Conservation (phyloP, 1,140 invertebrate genomes). For the Drosophila ohnishii region DNA sequence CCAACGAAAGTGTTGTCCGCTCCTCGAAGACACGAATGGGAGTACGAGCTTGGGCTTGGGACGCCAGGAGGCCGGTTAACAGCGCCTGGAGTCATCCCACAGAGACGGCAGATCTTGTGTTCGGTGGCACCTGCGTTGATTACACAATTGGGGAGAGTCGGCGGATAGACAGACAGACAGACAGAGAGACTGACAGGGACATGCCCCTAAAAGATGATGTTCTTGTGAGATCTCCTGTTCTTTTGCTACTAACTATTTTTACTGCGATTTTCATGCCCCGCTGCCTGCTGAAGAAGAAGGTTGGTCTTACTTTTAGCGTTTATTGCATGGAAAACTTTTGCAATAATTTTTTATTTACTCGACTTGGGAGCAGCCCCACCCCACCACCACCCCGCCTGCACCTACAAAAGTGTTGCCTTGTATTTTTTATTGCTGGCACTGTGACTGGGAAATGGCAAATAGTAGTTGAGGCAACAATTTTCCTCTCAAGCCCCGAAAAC, state of each 20-base stretch:
- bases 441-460: slow-evolving; percentile 66
- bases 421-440: slow-evolving; percentile 69
- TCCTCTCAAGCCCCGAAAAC: slow-evolving; percentile 41
- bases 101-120: slow-evolving; percentile 2
- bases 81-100: slow-evolving; percentile 57
- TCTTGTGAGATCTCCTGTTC: slow-evolving; percentile 26
- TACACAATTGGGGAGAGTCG: slow-evolving; percentile 54
- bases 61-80: slow-evolving; percentile 55
- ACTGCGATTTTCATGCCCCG: slow-evolving; percentile 72
- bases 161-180: not conserved
- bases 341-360: slow-evolving; percentile 81
- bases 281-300: slow-evolving; percentile 56
- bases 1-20: slow-evolving; percentile 59
- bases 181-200: not conserved
- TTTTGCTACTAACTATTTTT: slow-evolving; percentile 66
- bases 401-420: slow-evolving; percentile 22
- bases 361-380: slow-evolving; percentile 14
- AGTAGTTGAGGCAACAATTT: slow-evolving; percentile 72
- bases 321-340: slow-evolving; percentile 74
- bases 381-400: not conserved
- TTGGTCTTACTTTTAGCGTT: slow-evolving; percentile 78
- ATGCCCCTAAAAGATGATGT: slow-evolving; percentile 43
- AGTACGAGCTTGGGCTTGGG: not conserved
- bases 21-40: not conserved
- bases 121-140: slow-evolving; percentile 65